Conservation (phyloP, 2,113 vertebrate genomes). For the Typhlomys cinereus region DNA sequence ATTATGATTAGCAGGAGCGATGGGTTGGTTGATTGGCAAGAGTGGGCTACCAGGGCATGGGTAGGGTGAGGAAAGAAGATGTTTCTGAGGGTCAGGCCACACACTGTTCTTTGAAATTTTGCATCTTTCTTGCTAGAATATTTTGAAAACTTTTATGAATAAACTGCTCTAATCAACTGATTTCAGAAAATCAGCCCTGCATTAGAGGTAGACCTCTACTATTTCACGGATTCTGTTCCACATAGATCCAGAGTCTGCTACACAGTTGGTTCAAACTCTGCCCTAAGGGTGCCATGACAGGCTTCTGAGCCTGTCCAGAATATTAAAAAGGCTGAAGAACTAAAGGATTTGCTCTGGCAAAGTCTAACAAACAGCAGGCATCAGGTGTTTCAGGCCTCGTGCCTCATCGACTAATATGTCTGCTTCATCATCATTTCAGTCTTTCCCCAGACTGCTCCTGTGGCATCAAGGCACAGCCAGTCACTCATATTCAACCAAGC, state of each 20-base stretch:
- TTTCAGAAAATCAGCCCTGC: too few relatives aligned
- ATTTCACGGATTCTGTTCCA: not conserved
- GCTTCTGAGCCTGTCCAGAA: not conserved
- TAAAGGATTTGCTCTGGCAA: not conserved
- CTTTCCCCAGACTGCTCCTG: not conserved
- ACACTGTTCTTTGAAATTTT: not conserved
- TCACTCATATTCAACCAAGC: not conserved
- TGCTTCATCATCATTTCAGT: not conserved
- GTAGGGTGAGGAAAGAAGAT: too few relatives aligned
- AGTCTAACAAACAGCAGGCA: not conserved
- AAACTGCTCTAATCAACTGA: not conserved
- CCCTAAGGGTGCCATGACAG: not conserved
- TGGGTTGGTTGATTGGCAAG: too few relatives aligned
- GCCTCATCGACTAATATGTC: accelerated
- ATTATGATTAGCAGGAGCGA: too few relatives aligned
- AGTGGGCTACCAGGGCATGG: too few relatives aligned
- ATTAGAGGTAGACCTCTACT: not conserved
- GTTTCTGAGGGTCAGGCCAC: too few relatives aligned
- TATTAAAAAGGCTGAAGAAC: not conserved
- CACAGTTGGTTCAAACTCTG: not conserved
- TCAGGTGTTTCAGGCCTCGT: not conserved
- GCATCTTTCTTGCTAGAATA: not conserved
- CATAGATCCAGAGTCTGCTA: not conserved
- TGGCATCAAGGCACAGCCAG: not conserved
- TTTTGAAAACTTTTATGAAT: not conserved